Evolutionary conservation across 2,888 invertebrate genomes (phyloP).

Genomic region (Hypselothyrea guttata): DNA sequence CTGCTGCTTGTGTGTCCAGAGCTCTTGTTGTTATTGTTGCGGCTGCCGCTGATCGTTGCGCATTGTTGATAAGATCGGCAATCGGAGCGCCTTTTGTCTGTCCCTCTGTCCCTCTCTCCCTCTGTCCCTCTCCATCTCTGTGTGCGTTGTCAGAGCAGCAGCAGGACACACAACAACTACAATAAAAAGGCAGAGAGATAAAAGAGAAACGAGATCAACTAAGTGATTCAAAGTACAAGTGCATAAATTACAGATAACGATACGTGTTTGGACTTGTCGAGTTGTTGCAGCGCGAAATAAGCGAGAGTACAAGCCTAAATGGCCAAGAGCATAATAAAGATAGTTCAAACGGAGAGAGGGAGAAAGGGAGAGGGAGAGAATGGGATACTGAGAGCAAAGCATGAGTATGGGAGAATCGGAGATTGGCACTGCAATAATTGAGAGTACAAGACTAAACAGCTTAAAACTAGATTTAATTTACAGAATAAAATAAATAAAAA

Average conservation of each 20-base stretch:
- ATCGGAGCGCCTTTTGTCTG: constrained; percentile 49
- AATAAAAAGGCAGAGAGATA: constrained; percentile 6
- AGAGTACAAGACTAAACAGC: too few species aligned
- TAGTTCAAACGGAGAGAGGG: background rate
- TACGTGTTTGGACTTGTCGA: constrained; percentile 50
- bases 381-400: too few species aligned
- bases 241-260: constrained; percentile 78
- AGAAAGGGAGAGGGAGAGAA: background rate
- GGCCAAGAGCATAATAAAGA: background rate
- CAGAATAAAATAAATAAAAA: too few species aligned
- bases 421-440: background rate
- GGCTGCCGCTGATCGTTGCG: constrained; percentile 61
- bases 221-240: constrained; percentile 77
- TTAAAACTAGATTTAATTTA: too few species aligned
- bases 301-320: constrained; percentile 10
- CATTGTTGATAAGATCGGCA: constrained; percentile 71
- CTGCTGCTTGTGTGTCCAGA: constrained; percentile 71
- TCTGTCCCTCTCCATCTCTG: constrained; percentile 22
- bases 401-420: background rate
- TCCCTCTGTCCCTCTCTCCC: constrained; percentile 29
- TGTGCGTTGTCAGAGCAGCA: constrained; percentile 25
- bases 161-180: constrained; percentile 8
- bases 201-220: constrained; percentile 57
- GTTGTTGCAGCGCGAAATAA: constrained; percentile 23
- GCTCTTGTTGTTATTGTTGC: constrained; percentile 36